Base-by-base conservation (phyloP, 2,113 vertebrate genomes). In the Hippocampus barbouri region DNA sequence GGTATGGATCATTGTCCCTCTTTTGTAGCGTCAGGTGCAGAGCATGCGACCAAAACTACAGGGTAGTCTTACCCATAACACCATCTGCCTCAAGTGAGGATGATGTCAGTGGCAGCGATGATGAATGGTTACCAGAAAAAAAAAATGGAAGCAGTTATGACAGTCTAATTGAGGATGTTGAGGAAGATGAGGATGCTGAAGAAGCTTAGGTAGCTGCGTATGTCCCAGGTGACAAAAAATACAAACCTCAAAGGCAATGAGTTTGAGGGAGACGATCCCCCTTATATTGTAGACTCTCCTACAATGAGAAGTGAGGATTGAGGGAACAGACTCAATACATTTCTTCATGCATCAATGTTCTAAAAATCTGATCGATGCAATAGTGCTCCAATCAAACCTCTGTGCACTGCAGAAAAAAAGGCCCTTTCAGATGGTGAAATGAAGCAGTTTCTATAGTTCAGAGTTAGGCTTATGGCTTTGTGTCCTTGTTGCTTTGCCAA, bases 61-160 rank as follows among this genome's bases (percentile, higher is more conserved):
- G 66, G 23, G 61, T 53, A 21, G n/a, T 54, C 3, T 38, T 38
- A n/a, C 51, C 8, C 25, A 54, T 53, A 38, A 41, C 9, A 15
- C 45, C 59, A 25, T 25, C 66, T 51, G 66, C 47, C 5, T 54
- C 16, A 56, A 64, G 56, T 62, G 56, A 60, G 25, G 10, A 59
- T 49, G 53, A 61, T 49, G 23, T 41, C 25, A 21, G 45, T 53
- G 57, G 18, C 54, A 51, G 20, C 23, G 3, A 53, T 61, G 30
- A 61, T 49, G 34, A 69, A 47, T 57, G 49, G 34, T 9, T 69
- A 38, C 47, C 47, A 75, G 60, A 34, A 57, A 56, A 56, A 47
- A 38, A 12, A 12, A 43, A 66, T 30, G 15, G 4, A 20, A 43
- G n/a, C 40, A 53, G 16, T 21, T 54, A 45, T 41, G 56, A 62